Evolutionary conservation across 2,888 invertebrate species (phyloP), one percentile per base, ranked within the genome.

Genomic region (Meiosimyza decipiens): DNA sequence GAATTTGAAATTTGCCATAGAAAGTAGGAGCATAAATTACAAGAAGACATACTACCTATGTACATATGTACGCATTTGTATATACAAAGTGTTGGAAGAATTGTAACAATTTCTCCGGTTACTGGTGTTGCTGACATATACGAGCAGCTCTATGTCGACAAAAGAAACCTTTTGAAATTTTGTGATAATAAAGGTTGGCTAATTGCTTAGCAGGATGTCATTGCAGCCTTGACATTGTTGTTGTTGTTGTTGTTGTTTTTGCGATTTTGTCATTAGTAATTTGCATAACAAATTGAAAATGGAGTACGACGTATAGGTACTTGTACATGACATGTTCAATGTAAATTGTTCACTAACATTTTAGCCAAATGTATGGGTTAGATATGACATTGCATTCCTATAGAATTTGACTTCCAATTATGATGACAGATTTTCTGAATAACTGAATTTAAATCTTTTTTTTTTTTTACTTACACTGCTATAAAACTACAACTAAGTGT

Each of bases 111-210:
- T 22, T 22, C 28, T 28, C 28, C 40, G 40, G 40, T 40, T 40
- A 1, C 9, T 9, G 0, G 40, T 40, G 40, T 40, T 40, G 7
- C 7, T 40, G 40, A 40, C 40, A 40, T 7, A 40, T 40, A 40
- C 40, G 2, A 40, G 40, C 6, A 7, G 6, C 40, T 40, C 7
- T 7, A 40, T 40, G 40, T 40, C 40, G 40, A 40, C 40, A 7
- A 40, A 40, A 40, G 40, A 40, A 40, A 40, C 9, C 40, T 40
- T 40, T 40, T 40, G 40, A 5, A 40, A 40, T 40, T 9, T 13
- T 68, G 68, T 15, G 22, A 47, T 67, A 67, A 67, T 57, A 57
- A 67, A 57, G 57, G 67, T 13, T 50, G 62, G 60, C 67, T 72
- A 67, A 67, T 72, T 72, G 67, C 52, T 54, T 22, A 51, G 57